These are phyloP conservation scores for Falco concolor DNA, from an alignment of 2,797 vertebrate species.

Conservation along the genomic window DNA sequence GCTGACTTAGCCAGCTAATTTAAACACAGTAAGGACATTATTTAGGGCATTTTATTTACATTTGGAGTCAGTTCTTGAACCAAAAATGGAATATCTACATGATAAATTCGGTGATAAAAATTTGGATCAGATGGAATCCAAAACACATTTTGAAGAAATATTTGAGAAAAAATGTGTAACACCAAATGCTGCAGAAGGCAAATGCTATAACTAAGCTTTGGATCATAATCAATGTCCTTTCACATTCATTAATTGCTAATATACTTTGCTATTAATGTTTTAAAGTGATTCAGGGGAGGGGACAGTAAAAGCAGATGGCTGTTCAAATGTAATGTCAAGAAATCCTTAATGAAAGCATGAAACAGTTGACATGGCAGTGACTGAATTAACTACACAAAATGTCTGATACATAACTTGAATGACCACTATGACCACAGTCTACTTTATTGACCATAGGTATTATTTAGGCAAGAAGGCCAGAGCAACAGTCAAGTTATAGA, in stretches of 20 bases:
- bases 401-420: not conserved
- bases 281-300: not conserved
- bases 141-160: not conserved
- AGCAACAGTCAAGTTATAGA: conserved; percentile 90
- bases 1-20: not conserved
- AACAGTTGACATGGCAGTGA: not conserved
- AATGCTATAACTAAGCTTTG: not conserved
- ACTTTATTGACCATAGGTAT: conserved; percentile 76
- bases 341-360: not conserved
- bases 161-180: not conserved
- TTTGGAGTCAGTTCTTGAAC: not conserved
- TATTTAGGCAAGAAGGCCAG: conserved; percentile 90
- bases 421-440: not conserved
- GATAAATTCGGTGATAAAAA: not conserved
- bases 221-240: not conserved
- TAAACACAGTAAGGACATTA: not conserved
- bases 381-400: not conserved
- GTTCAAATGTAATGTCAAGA: not conserved
- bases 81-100: not conserved
- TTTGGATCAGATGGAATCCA: not conserved
- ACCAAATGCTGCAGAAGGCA: not conserved
- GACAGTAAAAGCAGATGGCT: not conserved
- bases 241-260: not conserved
- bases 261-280: not conserved
- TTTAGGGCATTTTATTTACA: not conserved